phyloP scores from a whole-genome alignment of 2,888 invertebrate genomes.

The Piscicola geometra region DNA sequence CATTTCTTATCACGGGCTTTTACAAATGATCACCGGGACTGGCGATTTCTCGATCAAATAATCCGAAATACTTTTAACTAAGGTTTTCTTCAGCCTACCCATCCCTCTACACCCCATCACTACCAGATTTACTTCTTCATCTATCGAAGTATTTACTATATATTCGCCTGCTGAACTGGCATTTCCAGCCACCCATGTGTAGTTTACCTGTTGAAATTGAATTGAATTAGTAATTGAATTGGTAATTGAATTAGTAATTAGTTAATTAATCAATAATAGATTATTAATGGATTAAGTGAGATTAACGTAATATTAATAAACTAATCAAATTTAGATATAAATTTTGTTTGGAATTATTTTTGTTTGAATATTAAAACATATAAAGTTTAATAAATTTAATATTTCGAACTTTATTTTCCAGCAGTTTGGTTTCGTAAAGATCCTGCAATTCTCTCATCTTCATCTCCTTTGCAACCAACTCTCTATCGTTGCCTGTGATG shows the following conservation, averaged over 20 bases:
- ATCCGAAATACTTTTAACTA: conserved; percentile 41
- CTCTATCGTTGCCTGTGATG: conserved; percentile 39
- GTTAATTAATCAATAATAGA: background rate
- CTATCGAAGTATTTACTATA: conserved; percentile 36
- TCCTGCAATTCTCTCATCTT: conserved; percentile 40
- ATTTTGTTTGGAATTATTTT: no score
- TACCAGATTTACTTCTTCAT: conserved; percentile 36
- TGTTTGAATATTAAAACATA: no score
- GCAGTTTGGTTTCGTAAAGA: conserved; percentile 39
- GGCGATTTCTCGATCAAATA: conserved; percentile 39
- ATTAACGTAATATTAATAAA: background rate
- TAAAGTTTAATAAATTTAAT: no score
- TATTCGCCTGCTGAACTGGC: conserved; percentile 39
- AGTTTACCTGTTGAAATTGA: conserved; percentile 36
- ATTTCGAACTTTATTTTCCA: conserved; percentile 40
- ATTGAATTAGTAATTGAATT: background rate
- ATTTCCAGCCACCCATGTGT: conserved; percentile 39
- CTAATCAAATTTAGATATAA: background rate
- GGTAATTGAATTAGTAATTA: background rate
- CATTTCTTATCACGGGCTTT: conserved; percentile 37
- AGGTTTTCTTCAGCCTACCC: conserved; percentile 40
- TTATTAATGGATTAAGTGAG: background rate
- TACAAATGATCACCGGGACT: conserved; percentile 40
- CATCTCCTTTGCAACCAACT: conserved; percentile 39
- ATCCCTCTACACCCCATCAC: conserved; percentile 41